Percentiles rank a stretch among this genome's conserved stretches.
These are phyloP conservation scores for Scleropages formosus DNA, from an alignment of 2,797 vertebrate species.

Conservation along the genomic window DNA sequence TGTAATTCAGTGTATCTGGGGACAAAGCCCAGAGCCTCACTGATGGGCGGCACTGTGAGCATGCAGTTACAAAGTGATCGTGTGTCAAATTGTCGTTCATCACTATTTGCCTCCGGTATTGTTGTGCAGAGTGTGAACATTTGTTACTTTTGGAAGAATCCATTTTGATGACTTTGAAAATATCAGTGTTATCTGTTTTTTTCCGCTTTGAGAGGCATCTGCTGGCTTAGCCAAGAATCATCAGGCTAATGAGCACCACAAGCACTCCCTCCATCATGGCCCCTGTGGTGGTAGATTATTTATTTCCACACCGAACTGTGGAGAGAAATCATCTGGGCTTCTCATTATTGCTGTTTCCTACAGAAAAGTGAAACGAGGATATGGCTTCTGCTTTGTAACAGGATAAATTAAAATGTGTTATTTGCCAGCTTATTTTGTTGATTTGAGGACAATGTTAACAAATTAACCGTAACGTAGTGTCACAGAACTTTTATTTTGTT, in stretches of 20 bases:
- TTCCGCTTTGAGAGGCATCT: background rate
- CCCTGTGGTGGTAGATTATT: background rate
- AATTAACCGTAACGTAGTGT: too few relatives aligned
- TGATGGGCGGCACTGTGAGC: background rate
- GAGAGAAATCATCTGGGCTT: background rate
- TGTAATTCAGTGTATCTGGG: background rate
- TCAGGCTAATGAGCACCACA: background rate
- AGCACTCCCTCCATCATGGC: too few relatives aligned
- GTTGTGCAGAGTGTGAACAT: background rate
- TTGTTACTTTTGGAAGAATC: background rate
- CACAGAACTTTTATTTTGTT: too few relatives aligned
- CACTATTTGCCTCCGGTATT: background rate
- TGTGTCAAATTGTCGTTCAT: background rate
- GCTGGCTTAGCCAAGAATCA: background rate
- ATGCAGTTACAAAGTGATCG: background rate
- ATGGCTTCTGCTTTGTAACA: background rate
- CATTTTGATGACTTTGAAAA: background rate
- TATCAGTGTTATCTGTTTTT: background rate
- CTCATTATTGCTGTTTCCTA: background rate
- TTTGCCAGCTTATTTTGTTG: background rate
- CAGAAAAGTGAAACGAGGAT: background rate
- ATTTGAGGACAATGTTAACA: background rate
- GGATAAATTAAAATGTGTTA: background rate
- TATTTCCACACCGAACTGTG: background rate
- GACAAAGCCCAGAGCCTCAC: background rate